These are phyloP conservation scores for Sympetrum striolatum DNA, from an alignment of 2,888 invertebrate species.

Conservation along the genomic window DNA sequence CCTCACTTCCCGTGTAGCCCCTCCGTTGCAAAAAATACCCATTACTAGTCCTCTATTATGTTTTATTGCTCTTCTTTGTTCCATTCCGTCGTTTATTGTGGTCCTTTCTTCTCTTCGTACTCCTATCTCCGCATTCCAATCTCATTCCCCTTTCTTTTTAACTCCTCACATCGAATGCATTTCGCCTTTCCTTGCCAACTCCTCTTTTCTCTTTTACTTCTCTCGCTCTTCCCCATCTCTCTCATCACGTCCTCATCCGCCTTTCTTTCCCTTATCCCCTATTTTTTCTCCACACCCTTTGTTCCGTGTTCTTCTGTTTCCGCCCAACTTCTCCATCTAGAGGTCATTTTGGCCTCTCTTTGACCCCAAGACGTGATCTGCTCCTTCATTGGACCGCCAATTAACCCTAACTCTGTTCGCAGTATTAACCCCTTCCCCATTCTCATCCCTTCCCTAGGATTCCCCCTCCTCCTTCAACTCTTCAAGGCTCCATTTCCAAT, in stretches of 20 bases:
- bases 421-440: neutral
- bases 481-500: neutral
- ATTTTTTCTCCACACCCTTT: neutral
- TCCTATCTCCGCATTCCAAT: neutral
- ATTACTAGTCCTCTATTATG: neutral
- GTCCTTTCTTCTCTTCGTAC: neutral
- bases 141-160: neutral
- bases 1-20: too few relatives aligned
- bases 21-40: neutral
- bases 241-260: neutral
- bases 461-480: neutral
- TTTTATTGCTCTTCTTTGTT: neutral
- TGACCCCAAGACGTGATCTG: constrained; percentile 34
- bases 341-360: neutral
- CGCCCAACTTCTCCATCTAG: neutral
- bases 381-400: constrained; percentile 17
- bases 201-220: neutral
- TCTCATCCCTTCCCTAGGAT: too few relatives aligned
- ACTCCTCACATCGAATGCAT: neutral
- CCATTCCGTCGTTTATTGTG: neutral
- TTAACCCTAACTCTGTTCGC: constrained; percentile 13
- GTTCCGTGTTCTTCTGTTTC: neutral
- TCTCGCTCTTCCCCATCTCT: neutral
- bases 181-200: neutral
- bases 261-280: neutral